A percentile compares a stretch with the other conserved stretches of the same genome.
These are phyloP conservation scores for Nomada fabriciana DNA, from an alignment of 2,888 invertebrate genomes.

Conservation along the genomic window DNA sequence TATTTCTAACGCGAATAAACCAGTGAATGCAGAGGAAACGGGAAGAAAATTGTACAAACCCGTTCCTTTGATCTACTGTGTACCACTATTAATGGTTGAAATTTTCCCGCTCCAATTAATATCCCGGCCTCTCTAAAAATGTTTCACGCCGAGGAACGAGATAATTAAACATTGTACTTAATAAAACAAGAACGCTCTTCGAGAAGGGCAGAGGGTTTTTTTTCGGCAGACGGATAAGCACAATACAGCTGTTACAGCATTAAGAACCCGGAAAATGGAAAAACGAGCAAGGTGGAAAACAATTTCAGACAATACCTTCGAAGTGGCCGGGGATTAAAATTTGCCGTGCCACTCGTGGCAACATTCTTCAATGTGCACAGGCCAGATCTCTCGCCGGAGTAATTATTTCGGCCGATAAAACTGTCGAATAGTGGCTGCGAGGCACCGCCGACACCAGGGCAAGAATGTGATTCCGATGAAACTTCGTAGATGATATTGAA, in stretches of 20 bases:
- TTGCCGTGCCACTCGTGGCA: background rate
- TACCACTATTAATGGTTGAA: constrained; percentile 8
- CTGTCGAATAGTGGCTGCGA: background rate
- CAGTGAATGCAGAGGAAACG: constrained; percentile 9
- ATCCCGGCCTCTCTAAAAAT: too few relatives aligned
- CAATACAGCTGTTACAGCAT: too few relatives aligned
- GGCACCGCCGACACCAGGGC: background rate
- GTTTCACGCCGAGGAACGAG: too few relatives aligned
- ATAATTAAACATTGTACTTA: too few relatives aligned
- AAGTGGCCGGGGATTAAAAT: background rate
- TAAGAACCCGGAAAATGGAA: background rate
- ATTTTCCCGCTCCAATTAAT: constrained; percentile 20
- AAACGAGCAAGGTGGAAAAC: background rate
- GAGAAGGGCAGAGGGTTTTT: too few relatives aligned
- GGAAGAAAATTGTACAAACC: constrained; percentile 1
- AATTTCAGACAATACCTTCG: background rate
- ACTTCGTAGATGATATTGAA: constrained; percentile 42
- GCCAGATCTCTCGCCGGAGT: background rate
- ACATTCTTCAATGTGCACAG: background rate
- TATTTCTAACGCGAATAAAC: constrained; percentile 33
- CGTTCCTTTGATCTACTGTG: constrained; percentile 1
- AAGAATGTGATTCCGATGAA: constrained; percentile 24
- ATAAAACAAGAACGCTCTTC: too few relatives aligned
- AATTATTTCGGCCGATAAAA: constrained; percentile 28
- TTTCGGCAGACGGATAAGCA: too few relatives aligned